These are phyloP conservation scores for Lasioglossum calceatum DNA, from an alignment of 2,888 invertebrate genomes.

Conservation along the genomic window DNA sequence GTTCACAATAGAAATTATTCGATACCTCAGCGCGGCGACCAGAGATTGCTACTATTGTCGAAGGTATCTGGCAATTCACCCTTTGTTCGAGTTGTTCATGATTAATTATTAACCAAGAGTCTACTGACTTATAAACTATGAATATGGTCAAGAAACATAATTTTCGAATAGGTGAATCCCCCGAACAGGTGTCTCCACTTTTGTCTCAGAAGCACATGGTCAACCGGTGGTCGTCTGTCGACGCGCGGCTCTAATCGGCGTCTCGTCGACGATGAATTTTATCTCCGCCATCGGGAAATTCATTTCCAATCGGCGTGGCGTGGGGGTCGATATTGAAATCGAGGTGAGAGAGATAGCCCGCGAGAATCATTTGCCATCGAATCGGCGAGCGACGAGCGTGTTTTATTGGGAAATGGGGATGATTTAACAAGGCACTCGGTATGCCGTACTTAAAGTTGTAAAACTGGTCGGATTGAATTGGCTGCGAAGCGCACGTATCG, in stretches of 20 bases:
- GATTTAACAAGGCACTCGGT: constrained; percentile 30
- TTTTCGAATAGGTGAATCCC: not conserved
- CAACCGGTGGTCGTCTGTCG: not conserved
- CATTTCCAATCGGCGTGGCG: not conserved
- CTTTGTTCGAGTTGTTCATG: not conserved
- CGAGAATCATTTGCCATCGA: constrained; percentile 38
- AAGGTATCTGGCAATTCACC: not conserved
- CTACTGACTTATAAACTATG: no score
- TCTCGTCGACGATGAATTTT: constrained; percentile 36
- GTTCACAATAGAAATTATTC: not conserved
- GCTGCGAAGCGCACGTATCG: not conserved
- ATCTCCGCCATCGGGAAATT: constrained; percentile 40
- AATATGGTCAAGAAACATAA: not conserved
- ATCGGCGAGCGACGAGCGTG: constrained; percentile 34
- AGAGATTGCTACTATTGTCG: not conserved
- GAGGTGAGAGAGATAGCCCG: constrained; percentile 18
- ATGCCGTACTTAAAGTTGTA: constrained; percentile 14
- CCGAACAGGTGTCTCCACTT: not conserved
- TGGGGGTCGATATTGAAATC: constrained; percentile 32
- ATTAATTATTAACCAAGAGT: no score
- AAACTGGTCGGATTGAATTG: constrained; percentile 9
- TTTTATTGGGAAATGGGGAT: constrained; percentile 46
- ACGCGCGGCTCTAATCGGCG: not conserved
- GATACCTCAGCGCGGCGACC: not conserved
- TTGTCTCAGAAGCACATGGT: not conserved